phyloP scores from a whole-genome alignment of 2,797 vertebrate species.

The Clarias pachynema region DNA sequence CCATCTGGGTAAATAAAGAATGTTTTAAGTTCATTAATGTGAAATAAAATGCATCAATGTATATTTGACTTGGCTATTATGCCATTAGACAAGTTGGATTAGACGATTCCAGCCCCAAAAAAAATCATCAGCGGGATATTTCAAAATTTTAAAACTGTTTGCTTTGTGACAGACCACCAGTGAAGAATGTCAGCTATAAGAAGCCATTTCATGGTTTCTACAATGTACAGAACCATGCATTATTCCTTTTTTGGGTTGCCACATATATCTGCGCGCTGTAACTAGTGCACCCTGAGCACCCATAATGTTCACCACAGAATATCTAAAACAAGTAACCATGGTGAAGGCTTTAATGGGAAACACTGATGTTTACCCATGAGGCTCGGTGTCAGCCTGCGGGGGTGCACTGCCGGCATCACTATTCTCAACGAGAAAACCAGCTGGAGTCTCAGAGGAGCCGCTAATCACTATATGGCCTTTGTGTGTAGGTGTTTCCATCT shows the following conservation, averaged over 20 bases:
- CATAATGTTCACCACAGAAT: slow-evolving; percentile 1
- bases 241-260: not conserved
- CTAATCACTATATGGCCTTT: slow-evolving; percentile 15
- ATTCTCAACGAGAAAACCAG: slow-evolving; percentile 46
- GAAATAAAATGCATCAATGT: not conserved
- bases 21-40: not conserved
- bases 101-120: not conserved
- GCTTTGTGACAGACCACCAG: not conserved
- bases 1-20: not conserved
- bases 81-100: not conserved
- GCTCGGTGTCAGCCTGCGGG: slow-evolving; percentile 16
- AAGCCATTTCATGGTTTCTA: not conserved
- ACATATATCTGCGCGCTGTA: not conserved
- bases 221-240: not conserved
- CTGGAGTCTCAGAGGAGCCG: slow-evolving; percentile 18
- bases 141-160: not conserved
- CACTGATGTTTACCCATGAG: slow-evolving; percentile 22
- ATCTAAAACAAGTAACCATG: slow-evolving; percentile 4
- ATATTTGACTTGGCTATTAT: not conserved
- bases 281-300: not conserved
- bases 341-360: slow-evolving; percentile 52
- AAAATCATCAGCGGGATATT: not conserved
- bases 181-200: not conserved
- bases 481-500: not conserved
- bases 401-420: not conserved